phyloP scores from a whole-genome alignment of 2,113 vertebrate species.

The zebrafish (Danio rerio) region GRCz12tu NC_133180.1:33116501-33117000 shows the following conservation, averaged over 20 bases:
- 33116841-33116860: constrained; percentile 93
- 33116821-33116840: constrained; percentile 78
- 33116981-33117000: too few relatives aligned
- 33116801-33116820: constrained; percentile 85
- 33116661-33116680: neutral
- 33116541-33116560: too few relatives aligned
- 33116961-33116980: too few relatives aligned
- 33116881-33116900: neutral
- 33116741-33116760: constrained; percentile 89
- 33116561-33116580: too few relatives aligned
- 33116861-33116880: constrained; percentile 78
- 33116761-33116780: constrained; percentile 84
- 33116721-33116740: neutral
- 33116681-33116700: neutral
- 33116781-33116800: constrained; percentile 87
- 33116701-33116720: neutral
- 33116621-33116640: neutral
- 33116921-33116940: too few relatives aligned
- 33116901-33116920: too few relatives aligned
- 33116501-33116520: too few relatives aligned
- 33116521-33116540: too few relatives aligned
- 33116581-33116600: too few relatives aligned
- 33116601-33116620: too few relatives aligned
- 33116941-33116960: too few relatives aligned
- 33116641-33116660: neutral